Evolutionary conservation across 2,797 vertebrate genomes (phyloP), one percentile per base, ranked within the genome.

Genomic region (Anisognathus igniventris): DNA sequence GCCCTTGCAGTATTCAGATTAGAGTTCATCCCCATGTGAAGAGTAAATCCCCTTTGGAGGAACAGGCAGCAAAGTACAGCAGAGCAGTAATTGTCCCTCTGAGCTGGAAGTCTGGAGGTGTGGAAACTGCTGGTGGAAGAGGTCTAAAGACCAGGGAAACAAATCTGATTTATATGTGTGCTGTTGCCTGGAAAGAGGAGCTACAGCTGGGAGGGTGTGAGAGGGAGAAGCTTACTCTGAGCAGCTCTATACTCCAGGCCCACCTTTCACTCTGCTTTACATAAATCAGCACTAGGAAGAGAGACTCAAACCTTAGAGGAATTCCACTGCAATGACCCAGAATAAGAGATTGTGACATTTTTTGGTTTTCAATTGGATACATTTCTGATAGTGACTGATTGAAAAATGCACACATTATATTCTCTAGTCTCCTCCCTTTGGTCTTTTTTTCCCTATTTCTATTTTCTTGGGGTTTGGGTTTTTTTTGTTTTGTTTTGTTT

Each of bases 241-340:
- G 57, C 40, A 58, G 70, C n/a, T 71, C 81, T 83, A 0, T 60
- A 42, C 1, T 18, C 67, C 12, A 8, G 45, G 65, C 42, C 91
- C 92, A 96, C 88, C 76, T 96, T 96, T 96, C 93, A 94, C 95
- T 88, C 77, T 14, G 1, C 75, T 94, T 92, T 91, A 77, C 88
- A 81, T 95, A 96, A 93, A 95, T 94, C 95, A 93, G 79, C 56
- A 88, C 57, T 71, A 92, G 86, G 75, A 93, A 94, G n/a, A 64
- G 76, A 78, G 45, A 54, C 47, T 25, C 87, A 87, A 78, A 94
- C 88, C 73, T 88, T 80, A 75, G 33, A 92, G 87, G 90, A 96
- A 97, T 97, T 95, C 92, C 93, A 91, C 90, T 47, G 10, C 93
- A 83, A n/a, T 95, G 97, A 97, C 96, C 97, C 96, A 91, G 93